Percentiles rank a stretch among this genome's conserved stretches.
Conservation (phyloP, 1,140 invertebrate genomes). For the Ceratina calcarata region DNA sequence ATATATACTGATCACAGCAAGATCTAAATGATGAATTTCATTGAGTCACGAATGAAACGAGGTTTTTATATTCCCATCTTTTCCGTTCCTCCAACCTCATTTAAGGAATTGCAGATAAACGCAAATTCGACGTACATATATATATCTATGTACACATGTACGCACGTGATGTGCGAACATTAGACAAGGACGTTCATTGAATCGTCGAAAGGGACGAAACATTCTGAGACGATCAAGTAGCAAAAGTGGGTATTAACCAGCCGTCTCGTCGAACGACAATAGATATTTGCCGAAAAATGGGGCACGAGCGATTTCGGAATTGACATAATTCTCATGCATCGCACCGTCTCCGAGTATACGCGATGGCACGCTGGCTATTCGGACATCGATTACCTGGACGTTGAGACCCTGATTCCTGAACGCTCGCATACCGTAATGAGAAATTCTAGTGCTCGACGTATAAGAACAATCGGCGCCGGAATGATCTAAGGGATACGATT, state of each 20-base stretch:
- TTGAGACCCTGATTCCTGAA: conserved; percentile 1
- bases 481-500: not conserved
- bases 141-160: conserved; percentile 5
- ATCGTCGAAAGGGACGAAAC: conserved; percentile 31
- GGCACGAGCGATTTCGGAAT: not conserved
- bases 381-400: conserved; percentile 5
- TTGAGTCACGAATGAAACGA: conserved; percentile 58
- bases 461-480: conserved; percentile 20
- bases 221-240: conserved; percentile 11
- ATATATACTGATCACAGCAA: conserved; percentile 11
- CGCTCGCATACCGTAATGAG: conserved; percentile 10
- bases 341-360: not conserved
- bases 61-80: conserved; percentile 45
- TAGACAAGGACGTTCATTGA: not conserved
- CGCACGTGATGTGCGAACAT: not conserved
- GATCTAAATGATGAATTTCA: conserved; percentile 53
- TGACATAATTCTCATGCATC: no score
- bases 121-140: no score
- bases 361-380: not conserved
- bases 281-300: not conserved
- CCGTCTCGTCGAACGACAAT: conserved; percentile 13
- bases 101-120: not conserved
- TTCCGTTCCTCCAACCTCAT: not conserved
- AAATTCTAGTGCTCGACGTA: conserved; percentile 18
- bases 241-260: conserved; percentile 35